A percentile compares a stretch with the other conserved stretches of the same genome.
Evolutionary conservation across 1,140 invertebrate species (phyloP).

Genomic region (Drosophila bocqueti): DNA sequence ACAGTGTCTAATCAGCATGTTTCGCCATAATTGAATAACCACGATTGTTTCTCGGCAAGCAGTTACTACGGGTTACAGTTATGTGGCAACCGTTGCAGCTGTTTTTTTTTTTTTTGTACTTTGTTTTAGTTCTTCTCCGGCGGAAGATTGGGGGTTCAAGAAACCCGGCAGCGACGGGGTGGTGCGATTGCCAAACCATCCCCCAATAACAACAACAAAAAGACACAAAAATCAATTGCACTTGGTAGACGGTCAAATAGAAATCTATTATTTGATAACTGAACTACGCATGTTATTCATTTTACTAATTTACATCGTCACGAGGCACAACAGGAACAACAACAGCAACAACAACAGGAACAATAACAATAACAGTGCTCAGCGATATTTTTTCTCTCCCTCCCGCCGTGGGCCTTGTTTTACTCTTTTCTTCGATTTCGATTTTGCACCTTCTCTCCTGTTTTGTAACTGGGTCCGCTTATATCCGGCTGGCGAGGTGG

Average conservation of each 20-base stretch:
- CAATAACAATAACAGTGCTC: conserved; percentile 27
- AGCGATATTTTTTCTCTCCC: neutral
- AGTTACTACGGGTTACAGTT: conserved; percentile 2
- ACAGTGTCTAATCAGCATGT: conserved; percentile 34
- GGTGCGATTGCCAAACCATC: conserved; percentile 21
- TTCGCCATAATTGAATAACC: conserved; percentile 36
- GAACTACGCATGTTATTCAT: conserved; percentile 7
- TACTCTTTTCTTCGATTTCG: conserved; percentile 6
- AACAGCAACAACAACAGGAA: conserved; percentile 11
- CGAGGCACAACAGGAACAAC: conserved; percentile 26
- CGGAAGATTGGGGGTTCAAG: conserved; percentile 6
- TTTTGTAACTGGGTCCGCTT: conserved; percentile 64
- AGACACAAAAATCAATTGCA: conserved; percentile 70
- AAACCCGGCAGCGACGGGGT: conserved; percentile 5
- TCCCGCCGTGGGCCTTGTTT: neutral
- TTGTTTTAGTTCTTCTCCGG: neutral
- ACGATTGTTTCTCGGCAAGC: neutral
- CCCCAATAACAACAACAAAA: conserved; percentile 25
- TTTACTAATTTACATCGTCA: conserved; percentile 32
- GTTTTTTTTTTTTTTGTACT: conserved; percentile 15
- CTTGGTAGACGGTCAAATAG: neutral
- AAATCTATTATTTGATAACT: conserved; percentile 1
- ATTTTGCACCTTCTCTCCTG: conserved; percentile 34
- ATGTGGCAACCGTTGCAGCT: conserved; percentile 43
- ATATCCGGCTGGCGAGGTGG: conserved; percentile 12